Conservation (phyloP, 2,888 invertebrate genomes). For the Muscina levida region DNA sequence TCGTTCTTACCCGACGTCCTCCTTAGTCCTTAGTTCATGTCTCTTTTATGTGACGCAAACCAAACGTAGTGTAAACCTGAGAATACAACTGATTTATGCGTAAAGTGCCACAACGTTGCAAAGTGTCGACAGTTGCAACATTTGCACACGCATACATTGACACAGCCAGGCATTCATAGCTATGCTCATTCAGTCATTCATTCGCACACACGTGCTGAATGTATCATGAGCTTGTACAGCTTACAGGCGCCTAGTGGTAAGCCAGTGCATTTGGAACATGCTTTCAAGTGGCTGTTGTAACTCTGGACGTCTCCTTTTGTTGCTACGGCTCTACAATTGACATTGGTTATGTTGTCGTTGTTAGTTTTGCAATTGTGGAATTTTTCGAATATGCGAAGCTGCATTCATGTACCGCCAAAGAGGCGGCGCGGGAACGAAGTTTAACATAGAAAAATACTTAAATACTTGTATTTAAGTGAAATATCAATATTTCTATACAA, state of each 20-base stretch:
- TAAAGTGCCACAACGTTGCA: slow-evolving; percentile 26
- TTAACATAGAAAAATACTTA: slow-evolving; percentile 24
- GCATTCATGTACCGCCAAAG: no score
- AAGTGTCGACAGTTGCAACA: slow-evolving; percentile 23
- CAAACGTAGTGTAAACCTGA: not conserved
- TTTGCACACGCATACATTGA: not conserved
- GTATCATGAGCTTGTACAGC: not conserved
- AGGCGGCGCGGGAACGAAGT: not conserved
- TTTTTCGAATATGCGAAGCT: not conserved
- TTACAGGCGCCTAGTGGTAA: slow-evolving; percentile 29
- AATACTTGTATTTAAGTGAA: slow-evolving; percentile 38
- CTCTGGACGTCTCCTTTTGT: not conserved
- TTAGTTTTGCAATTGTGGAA: no score
- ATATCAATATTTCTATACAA: slow-evolving; percentile 45
- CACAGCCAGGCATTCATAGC: not conserved
- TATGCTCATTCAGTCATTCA: not conserved
- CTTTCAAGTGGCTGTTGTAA: slow-evolving; percentile 9
- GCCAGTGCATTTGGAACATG: slow-evolving; percentile 22
- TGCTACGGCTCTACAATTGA: not conserved
- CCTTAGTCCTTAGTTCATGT: no score
- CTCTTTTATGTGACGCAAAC: no score
- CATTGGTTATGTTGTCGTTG: no score
- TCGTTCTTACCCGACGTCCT: no score
- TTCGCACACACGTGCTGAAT: not conserved
- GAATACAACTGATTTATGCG: slow-evolving; percentile 23